Conservation (phyloP, 2,888 invertebrate genomes). For the Hypercompe scribonia region DNA sequence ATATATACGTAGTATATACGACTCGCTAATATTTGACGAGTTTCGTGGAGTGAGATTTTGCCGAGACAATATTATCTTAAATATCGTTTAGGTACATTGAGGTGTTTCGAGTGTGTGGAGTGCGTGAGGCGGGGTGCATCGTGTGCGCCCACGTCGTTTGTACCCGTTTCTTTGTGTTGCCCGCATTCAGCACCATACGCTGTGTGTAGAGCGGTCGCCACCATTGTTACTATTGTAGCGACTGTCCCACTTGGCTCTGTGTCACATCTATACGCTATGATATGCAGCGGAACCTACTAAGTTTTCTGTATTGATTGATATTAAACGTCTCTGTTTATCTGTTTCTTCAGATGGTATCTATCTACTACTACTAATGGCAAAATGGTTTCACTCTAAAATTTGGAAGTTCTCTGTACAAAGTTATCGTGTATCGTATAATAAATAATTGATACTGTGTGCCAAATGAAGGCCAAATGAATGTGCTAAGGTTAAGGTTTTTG, state of each 20-base stretch:
- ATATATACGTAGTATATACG: constrained; percentile 84
- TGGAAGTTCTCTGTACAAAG: constrained; percentile 65
- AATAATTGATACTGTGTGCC: constrained; percentile 69
- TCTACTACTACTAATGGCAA: constrained; percentile 46
- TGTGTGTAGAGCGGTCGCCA: constrained; percentile 24
- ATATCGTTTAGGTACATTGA: constrained; percentile 75
- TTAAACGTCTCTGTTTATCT: constrained; percentile 53
- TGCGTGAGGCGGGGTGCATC: constrained; percentile 49
- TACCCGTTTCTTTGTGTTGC: constrained; percentile 45
- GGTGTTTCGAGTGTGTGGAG: constrained; percentile 64
- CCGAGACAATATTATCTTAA: constrained; percentile 85
- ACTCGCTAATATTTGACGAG: constrained; percentile 83
- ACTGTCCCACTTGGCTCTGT: constrained; percentile 23
- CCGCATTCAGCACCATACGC: constrained; percentile 18
- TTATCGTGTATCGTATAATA: constrained; percentile 63
- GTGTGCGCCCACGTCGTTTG: constrained; percentile 41
- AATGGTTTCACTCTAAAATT: constrained; percentile 58
- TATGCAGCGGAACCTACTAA: constrained; percentile 22
- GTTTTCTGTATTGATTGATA: constrained; percentile 53
- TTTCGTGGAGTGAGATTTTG: constrained; percentile 86
- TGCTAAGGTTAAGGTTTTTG: constrained; percentile 69
- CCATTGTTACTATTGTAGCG: constrained; percentile 39
- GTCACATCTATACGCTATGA: constrained; percentile 13
- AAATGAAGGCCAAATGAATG: constrained; percentile 68
- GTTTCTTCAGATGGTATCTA: constrained; percentile 56